Conservation (phyloP, 2,888 invertebrate species). For the Hedya salicella region DNA sequence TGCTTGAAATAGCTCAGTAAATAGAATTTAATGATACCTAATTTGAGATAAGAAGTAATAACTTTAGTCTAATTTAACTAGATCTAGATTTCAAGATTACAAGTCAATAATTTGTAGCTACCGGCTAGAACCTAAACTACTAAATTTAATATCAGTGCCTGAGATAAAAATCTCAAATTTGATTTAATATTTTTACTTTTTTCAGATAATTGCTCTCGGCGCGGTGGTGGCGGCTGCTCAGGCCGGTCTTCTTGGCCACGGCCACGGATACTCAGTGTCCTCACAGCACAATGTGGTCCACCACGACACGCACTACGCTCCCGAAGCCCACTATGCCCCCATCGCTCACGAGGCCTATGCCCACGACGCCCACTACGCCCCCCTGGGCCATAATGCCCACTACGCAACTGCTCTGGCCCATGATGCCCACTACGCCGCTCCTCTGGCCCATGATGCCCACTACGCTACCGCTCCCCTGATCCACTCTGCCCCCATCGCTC, state of each 20-base stretch:
- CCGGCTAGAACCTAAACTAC: background rate
- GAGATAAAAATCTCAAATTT: background rate
- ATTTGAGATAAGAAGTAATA: slow-evolving; percentile 33
- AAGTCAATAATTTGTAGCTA: slow-evolving; percentile 8
- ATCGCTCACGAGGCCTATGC: slow-evolving; percentile 46
- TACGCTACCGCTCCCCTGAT: slow-evolving; percentile 42
- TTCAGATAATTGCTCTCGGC: slow-evolving; percentile 70
- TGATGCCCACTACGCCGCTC: slow-evolving; percentile 52
- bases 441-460: slow-evolving; percentile 11
- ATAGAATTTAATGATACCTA: slow-evolving; percentile 39
- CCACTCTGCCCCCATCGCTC: slow-evolving; percentile 45
- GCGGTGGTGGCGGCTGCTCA: slow-evolving; percentile 74
- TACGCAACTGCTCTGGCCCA: slow-evolving; percentile 55
- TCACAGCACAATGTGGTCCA: slow-evolving; percentile 57
- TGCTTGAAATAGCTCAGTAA: slow-evolving; percentile 28
- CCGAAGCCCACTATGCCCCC: slow-evolving; percentile 43
- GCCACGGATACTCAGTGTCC: slow-evolving; percentile 56
- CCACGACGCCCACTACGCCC: slow-evolving; percentile 48
- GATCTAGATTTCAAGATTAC: slow-evolving; percentile 30
- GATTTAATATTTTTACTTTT: slow-evolving; percentile 10
- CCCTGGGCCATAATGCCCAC: slow-evolving; percentile 52
- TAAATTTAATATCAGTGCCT: too few relatives aligned
- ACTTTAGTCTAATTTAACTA: slow-evolving; percentile 5
- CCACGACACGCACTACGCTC: slow-evolving; percentile 49
- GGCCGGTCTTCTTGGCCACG: slow-evolving; percentile 76